Conservation (phyloP, 2,888 invertebrate genomes). For the Brachyptera putata region DNA sequence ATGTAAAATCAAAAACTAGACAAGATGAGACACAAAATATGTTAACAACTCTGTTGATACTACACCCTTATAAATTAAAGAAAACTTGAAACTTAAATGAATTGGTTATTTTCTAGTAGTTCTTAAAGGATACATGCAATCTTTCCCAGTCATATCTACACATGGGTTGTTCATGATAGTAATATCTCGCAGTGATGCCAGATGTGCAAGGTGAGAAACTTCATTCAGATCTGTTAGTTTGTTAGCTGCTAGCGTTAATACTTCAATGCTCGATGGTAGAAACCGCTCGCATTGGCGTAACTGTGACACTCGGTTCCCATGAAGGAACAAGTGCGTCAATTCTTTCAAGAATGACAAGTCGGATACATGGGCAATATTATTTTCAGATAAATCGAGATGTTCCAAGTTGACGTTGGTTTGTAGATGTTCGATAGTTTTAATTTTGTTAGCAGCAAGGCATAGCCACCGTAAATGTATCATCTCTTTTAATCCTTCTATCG, state of each 20-base stretch:
- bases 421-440: constrained; percentile 89
- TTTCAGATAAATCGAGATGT: constrained; percentile 83
- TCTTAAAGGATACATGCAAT: constrained; percentile 58
- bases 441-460: constrained; percentile 83
- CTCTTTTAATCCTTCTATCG: constrained; percentile 86
- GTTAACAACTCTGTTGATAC: too few relatives aligned
- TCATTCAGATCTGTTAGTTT: constrained; percentile 81
- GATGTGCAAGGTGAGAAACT: constrained; percentile 73
- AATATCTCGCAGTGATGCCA: constrained; percentile 72
- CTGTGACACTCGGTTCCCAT: constrained; percentile 80
- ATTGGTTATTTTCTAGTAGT: too few relatives aligned
- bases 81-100: too few relatives aligned
- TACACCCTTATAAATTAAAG: too few relatives aligned
- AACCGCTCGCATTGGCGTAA: constrained; percentile 78
- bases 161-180: constrained; percentile 86
- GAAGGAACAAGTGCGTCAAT: constrained; percentile 80
- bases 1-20: too few relatives aligned
- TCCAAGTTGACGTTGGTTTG: constrained; percentile 76
- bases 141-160: constrained; percentile 67
- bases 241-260: constrained; percentile 76
- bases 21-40: too few relatives aligned
- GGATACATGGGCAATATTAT: constrained; percentile 77
- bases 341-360: constrained; percentile 78
- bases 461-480: constrained; percentile 74
- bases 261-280: constrained; percentile 69